Conservation (phyloP, 1,140 invertebrate species). For the Drosophila azteca region DNA sequence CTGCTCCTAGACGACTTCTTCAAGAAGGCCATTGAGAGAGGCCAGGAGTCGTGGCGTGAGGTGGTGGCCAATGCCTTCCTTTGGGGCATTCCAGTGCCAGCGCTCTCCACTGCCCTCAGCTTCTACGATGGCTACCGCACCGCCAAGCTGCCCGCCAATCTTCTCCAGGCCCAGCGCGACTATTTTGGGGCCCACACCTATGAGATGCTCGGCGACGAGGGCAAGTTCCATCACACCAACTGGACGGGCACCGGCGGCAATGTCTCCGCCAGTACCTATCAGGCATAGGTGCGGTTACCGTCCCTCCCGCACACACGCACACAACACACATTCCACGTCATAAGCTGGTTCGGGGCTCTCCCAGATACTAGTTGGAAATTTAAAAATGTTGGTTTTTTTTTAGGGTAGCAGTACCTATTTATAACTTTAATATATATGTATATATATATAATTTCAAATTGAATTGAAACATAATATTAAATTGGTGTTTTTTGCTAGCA, state of each 20-base stretch:
- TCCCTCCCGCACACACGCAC: background rate
- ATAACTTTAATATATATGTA: constrained; percentile 52
- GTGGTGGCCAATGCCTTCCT: constrained; percentile 87
- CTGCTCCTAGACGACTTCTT: constrained; percentile 98
- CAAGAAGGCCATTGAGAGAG: constrained; percentile 90
- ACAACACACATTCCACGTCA: constrained; percentile 50
- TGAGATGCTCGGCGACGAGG: constrained; percentile 93
- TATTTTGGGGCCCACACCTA: constrained; percentile 99
- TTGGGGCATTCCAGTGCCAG: constrained; percentile 95
- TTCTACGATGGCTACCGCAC: constrained; percentile 98
- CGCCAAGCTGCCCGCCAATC: constrained; percentile 93
- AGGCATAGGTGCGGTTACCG: constrained; percentile 87
- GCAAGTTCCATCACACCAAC: constrained; percentile 97
- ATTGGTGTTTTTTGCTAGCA: constrained; percentile 62
- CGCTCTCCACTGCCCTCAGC: constrained; percentile 95
- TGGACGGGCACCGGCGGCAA: constrained; percentile 99
- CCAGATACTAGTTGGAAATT: background rate
- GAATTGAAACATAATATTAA: constrained; percentile 66
- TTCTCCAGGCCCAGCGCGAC: constrained; percentile 98
- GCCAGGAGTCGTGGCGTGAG: constrained; percentile 90
- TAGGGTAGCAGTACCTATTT: constrained; percentile 62
- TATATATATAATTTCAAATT: constrained; percentile 52
- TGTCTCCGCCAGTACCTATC: constrained; percentile 97
- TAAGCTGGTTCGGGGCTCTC: background rate
- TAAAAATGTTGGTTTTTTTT: constrained; percentile 23